phyloP scores from a whole-genome alignment of 2,113 vertebrate genomes.

The Chionis minor region DNA sequence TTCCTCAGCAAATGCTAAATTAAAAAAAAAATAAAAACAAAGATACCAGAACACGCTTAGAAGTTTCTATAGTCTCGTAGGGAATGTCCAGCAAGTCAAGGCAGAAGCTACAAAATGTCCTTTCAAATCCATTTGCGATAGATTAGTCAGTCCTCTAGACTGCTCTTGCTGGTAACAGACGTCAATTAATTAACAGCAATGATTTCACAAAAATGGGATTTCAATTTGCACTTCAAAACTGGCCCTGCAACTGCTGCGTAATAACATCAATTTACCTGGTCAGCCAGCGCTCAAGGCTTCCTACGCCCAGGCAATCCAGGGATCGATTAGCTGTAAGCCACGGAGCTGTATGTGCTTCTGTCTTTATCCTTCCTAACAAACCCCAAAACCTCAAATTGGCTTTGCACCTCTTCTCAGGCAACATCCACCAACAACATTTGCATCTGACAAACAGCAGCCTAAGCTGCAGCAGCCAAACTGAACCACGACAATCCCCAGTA shows the following conservation, averaged over 20 bases:
- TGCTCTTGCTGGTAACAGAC: background rate
- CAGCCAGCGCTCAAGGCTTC: background rate
- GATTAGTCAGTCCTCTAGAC: background rate
- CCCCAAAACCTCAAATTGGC: background rate
- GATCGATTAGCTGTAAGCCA: background rate
- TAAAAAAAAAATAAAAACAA: background rate
- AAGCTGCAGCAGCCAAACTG: background rate
- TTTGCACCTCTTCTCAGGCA: background rate
- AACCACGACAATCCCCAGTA: background rate
- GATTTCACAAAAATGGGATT: constrained; percentile 22
- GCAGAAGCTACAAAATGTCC: background rate
- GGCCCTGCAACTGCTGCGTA: background rate
- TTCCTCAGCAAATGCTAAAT: background rate
- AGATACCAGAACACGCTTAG: background rate
- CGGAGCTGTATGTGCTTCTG: background rate
- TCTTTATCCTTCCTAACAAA: background rate
- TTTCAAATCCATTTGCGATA: background rate
- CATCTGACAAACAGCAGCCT: background rate
- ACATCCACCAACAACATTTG: background rate
- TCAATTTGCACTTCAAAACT: constrained; percentile 44
- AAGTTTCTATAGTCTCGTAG: background rate
- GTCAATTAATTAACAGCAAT: constrained; percentile 1
- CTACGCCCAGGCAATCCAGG: background rate
- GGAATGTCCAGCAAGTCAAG: background rate
- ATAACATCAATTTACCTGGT: background rate